phyloP scores from a whole-genome alignment of 1,140 invertebrate genomes.

The Megathymus violae region DNA sequence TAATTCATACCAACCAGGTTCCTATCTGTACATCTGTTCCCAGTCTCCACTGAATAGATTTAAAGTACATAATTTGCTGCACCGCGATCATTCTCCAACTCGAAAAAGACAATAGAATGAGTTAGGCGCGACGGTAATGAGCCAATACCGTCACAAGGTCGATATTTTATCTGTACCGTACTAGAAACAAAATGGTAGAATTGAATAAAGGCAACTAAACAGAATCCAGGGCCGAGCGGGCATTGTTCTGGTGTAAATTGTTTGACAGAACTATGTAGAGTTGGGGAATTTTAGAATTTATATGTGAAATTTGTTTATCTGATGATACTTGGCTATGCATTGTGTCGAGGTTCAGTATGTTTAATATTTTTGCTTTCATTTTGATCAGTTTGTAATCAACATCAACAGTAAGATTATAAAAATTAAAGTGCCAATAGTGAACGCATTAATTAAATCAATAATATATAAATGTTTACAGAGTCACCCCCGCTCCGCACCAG shows the following conservation, averaged over 20 bases:
- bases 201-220: constrained; percentile 23
- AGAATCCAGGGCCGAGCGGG: constrained; percentile 15
- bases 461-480: no score
- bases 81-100: background rate
- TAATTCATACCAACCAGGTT: background rate
- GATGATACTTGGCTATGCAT: background rate
- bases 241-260: constrained; percentile 23
- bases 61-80: background rate
- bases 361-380: no score
- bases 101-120: constrained; percentile 17
- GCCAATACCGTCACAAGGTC: constrained; percentile 20
- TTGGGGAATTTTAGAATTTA: constrained; percentile 1
- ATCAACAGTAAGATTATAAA: no score
- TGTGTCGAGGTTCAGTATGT: no score
- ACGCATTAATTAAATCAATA: no score
- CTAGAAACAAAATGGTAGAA: constrained; percentile 25
- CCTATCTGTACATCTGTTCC: constrained; percentile 14
- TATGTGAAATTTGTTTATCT: constrained; percentile 5
- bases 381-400: no score
- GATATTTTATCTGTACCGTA: constrained; percentile 15
- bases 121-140: constrained; percentile 22
- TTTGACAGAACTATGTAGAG: background rate
- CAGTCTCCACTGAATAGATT: constrained; percentile 18
- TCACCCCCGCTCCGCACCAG: no score
- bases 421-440: no score